Base-by-base conservation (phyloP, 2,797 vertebrate species). In the Syngnathus rostellatus region DNA sequence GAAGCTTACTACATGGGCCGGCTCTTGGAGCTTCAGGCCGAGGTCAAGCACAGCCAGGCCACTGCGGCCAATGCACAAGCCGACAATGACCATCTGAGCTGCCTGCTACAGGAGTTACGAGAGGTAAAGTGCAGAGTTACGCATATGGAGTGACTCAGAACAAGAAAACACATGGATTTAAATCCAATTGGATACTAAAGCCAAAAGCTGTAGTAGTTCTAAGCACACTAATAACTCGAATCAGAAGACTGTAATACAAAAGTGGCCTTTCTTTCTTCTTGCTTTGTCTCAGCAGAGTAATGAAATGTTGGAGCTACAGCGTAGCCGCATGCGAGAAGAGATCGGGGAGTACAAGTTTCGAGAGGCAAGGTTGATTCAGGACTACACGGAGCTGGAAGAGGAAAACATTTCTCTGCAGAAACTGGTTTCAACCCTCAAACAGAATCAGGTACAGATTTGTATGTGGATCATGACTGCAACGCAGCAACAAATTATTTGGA, bases 381-480 rank as follows among this genome's bases (percentile, higher is more conserved):
- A 98, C 84, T 98, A 98, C 78, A 94, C 94, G 0, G 96, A 98
- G 77, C 91, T 98, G 62, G 96, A 98, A 79, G 96, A 98, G 78
- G 96, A 98, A 86, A 98, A 98, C 79, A 98, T 98, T 83, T 93
- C 93, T 1, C 83, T 98, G 72, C 96, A 97, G 89, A 98, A 98
- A 66, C 85, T 97, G 63, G 95, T 98, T 72, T 97, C 96, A 54
- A 95, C 94, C 0, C 85, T 98, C 68, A 97, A 90, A 74, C 96
- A 98, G 86, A 98, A 93, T 73, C 96, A 98, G 94, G 96, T 98
- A 77, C n/a, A 11, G 19, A 71, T 14, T 3, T 11, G 19, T 2
- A 11, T 6, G 14, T 60, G 58, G 7, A 23, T 10, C 16, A 9
- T 11, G 12, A 31, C 9, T 31, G 23, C 25, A 31, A 25, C 12